These are phyloP conservation scores for Aptenodytes forsteri DNA, from an alignment of 2,113 vertebrate species.

Conservation along the genomic window DNA sequence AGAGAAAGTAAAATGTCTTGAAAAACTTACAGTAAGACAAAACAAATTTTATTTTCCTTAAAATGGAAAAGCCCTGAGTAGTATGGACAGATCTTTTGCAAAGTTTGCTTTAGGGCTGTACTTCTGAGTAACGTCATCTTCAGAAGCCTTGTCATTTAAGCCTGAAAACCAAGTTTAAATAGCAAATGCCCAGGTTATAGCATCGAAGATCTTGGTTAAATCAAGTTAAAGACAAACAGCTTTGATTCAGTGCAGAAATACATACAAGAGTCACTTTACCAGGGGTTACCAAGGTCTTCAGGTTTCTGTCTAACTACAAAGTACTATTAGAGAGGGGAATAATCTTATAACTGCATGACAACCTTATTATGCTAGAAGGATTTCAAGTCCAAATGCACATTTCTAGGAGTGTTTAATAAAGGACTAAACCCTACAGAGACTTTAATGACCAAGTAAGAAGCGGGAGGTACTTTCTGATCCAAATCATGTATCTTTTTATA, in stretches of 20 bases:
- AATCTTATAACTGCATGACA: neutral
- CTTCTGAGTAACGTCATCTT: neutral
- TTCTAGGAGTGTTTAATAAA: neutral
- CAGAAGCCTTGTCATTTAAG: neutral
- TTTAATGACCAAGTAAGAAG: neutral
- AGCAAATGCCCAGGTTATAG: neutral
- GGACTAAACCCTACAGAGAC: neutral
- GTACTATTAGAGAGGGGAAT: neutral
- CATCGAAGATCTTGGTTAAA: neutral
- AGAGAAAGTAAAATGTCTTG: neutral
- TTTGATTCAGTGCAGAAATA: neutral
- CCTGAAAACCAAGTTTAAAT: neutral
- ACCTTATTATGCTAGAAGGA: neutral
- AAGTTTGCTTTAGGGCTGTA: neutral
- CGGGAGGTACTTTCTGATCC: neutral
- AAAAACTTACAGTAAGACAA: neutral
- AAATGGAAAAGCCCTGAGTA: neutral
- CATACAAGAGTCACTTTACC: neutral
- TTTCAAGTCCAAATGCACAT: neutral
- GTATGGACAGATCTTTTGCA: neutral
- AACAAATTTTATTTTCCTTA: neutral
- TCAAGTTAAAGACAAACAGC: neutral
- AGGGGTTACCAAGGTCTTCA: neutral
- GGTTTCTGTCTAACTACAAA: neutral
- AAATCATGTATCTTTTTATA: neutral